These are phyloP conservation scores for Tuberolachnus salignus DNA, from an alignment of 2,888 invertebrate genomes.

Conservation along the genomic window DNA sequence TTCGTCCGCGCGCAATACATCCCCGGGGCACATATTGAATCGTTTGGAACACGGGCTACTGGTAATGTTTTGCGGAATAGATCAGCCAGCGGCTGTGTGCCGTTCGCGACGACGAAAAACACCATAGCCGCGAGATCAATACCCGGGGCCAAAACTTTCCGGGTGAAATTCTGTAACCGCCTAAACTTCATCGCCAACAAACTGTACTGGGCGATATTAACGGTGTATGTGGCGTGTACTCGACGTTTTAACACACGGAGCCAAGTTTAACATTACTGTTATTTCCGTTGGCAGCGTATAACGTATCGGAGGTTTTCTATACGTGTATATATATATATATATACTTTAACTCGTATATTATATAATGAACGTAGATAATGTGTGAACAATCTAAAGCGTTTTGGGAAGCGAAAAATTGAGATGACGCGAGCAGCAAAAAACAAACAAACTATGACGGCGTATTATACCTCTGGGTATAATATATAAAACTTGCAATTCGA, in stretches of 20 bases:
- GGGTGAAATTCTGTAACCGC: constrained; percentile 42
- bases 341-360: constrained; percentile 20
- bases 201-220: constrained; percentile 35
- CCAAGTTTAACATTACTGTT: constrained; percentile 54
- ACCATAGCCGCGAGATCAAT: constrained; percentile 36
- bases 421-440: background rate
- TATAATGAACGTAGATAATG: background rate
- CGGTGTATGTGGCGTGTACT: constrained; percentile 48
- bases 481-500: too few species aligned
- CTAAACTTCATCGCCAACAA: constrained; percentile 48
- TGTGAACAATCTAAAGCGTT: too few species aligned
- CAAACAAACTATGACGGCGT: background rate
- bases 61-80: too few species aligned
- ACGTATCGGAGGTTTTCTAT: constrained; percentile 16
- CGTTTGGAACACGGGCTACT: too few species aligned
- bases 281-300: constrained; percentile 41
- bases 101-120: constrained; percentile 13
- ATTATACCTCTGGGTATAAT: too few species aligned
- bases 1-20: too few species aligned
- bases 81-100: too few species aligned
- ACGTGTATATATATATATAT: too few species aligned
- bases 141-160: constrained; percentile 38
- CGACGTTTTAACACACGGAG: constrained; percentile 45
- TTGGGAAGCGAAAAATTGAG: background rate
- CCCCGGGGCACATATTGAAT: too few species aligned